phyloP scores from a whole-genome alignment of 2,797 vertebrate genomes.

The Sphenodon punctatus region DNA sequence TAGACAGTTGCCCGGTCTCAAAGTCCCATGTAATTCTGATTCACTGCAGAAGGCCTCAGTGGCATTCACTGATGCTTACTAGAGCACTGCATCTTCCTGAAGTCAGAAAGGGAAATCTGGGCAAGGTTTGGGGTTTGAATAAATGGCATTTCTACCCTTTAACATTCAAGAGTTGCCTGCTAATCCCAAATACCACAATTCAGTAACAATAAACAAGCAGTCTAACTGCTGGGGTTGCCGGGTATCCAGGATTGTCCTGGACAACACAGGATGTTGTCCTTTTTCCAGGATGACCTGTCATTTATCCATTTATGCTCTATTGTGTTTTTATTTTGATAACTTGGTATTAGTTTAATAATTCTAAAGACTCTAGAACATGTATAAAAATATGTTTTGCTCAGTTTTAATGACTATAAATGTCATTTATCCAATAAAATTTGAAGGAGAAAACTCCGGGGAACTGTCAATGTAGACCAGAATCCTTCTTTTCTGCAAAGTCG shows the following conservation, averaged over 20 bases:
- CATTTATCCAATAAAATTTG: neutral
- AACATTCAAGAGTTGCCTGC: neutral
- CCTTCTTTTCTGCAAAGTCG: neutral
- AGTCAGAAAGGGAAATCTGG: neutral
- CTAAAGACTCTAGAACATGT: too few relatives aligned
- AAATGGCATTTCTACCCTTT: conserved; percentile 8
- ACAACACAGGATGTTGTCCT: too few relatives aligned
- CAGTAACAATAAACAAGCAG: neutral
- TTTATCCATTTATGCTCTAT: too few relatives aligned
- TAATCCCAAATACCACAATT: neutral
- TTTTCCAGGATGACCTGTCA: too few relatives aligned
- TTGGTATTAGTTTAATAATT: too few relatives aligned
- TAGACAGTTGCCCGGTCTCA: neutral
- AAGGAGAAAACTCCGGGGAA: conserved; percentile 22
- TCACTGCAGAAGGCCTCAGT: neutral
- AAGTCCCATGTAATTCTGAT: neutral
- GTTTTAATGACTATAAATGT: conserved; percentile 1
- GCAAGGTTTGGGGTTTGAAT: neutral
- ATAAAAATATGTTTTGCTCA: too few relatives aligned
- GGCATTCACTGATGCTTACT: neutral
- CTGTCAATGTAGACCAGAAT: neutral
- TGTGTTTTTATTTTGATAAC: too few relatives aligned
- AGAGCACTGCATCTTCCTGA: neutral
- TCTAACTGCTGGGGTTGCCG: too few relatives aligned
- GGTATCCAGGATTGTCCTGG: too few relatives aligned